phyloP scores from a whole-genome alignment of 2,797 vertebrate genomes.

The Emydoidea blandingii region DNA sequence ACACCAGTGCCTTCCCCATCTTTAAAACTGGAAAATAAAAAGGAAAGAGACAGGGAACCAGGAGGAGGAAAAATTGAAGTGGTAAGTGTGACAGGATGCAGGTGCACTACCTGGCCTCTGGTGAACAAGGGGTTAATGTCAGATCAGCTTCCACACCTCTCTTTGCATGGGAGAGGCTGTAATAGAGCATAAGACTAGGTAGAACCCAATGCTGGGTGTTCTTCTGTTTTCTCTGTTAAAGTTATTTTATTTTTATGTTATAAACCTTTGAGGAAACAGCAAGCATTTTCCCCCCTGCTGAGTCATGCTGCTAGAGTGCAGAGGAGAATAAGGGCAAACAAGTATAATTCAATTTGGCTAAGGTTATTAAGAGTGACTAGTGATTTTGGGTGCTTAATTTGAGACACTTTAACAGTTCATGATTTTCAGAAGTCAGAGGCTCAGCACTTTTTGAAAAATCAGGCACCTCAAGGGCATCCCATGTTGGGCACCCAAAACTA shows the following conservation, averaged over 20 bases:
- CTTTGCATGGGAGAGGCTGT: background rate
- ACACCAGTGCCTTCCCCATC: background rate
- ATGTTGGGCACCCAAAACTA: accelerated
- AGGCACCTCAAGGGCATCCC: background rate
- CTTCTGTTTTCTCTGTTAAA: background rate
- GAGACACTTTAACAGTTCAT: background rate
- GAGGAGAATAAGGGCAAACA: background rate
- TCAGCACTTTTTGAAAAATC: background rate
- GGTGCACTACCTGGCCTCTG: background rate
- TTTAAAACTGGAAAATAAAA: constrained; percentile 12
- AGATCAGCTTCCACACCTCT: background rate
- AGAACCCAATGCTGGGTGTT: background rate
- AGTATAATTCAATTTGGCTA: background rate
- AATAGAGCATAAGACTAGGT: background rate
- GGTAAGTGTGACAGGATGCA: background rate
- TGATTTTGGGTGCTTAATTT: background rate
- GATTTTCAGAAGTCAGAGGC: constrained; percentile 7
- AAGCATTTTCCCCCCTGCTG: background rate
- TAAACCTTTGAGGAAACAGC: background rate
- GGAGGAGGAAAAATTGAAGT: background rate
- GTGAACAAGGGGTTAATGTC: background rate
- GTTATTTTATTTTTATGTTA: background rate
- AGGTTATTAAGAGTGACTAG: background rate
- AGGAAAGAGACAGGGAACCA: background rate
- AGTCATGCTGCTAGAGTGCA: background rate